phyloP scores from a whole-genome alignment of 2,797 vertebrate genomes.

The Rousettus madagascariensis region DNA sequence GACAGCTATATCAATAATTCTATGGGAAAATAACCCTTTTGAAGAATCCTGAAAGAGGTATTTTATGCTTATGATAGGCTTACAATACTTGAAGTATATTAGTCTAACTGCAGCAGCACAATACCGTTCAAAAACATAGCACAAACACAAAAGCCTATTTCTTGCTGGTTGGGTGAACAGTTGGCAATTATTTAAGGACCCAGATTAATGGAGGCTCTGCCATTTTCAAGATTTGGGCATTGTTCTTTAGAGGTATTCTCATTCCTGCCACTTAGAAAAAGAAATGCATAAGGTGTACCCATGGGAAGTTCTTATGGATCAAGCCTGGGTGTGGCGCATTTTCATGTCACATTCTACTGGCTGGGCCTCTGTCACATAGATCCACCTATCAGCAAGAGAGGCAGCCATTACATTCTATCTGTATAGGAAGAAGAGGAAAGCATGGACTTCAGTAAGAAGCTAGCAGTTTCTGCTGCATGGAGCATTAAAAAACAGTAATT shows the following conservation, averaged over 20 bases:
- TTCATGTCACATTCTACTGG: neutral
- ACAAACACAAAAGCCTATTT: neutral
- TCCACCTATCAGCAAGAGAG: neutral
- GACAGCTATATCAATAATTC: neutral
- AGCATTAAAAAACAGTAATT: conserved; percentile 1
- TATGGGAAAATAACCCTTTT: conserved; percentile 26
- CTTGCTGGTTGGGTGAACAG: neutral
- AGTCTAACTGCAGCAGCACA: conserved; percentile 31
- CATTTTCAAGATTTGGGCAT: neutral
- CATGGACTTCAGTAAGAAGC: neutral
- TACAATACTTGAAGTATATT: neutral
- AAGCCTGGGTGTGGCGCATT: neutral
- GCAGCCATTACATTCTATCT: neutral
- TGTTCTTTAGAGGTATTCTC: neutral
- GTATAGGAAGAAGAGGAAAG: neutral
- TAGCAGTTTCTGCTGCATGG: neutral
- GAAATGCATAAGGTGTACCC: neutral
- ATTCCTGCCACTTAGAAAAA: neutral
- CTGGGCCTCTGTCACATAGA: neutral
- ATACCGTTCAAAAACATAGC: neutral
- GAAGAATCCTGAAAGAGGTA: neutral
- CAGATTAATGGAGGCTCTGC: neutral
- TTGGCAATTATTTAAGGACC: neutral
- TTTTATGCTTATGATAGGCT: conserved; percentile 33
- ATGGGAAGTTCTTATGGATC: neutral